Evolutionary conservation across 1,140 invertebrate genomes (phyloP).

Genomic region (Tachypleus tridentatus): DNA sequence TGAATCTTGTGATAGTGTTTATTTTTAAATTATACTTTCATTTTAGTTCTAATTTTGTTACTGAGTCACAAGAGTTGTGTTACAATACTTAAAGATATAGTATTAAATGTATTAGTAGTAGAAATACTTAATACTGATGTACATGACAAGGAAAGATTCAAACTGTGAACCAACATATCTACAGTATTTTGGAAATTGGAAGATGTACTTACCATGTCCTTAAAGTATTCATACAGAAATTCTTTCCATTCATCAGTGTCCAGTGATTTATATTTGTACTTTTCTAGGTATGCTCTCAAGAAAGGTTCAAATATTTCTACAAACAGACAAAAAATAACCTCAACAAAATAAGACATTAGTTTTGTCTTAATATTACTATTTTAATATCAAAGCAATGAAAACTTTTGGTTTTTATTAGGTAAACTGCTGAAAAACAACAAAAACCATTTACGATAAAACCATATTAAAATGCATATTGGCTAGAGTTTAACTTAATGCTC

Average conservation of each 20-base stretch:
- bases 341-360: no score
- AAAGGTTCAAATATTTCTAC: conserved; percentile 68
- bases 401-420: no score
- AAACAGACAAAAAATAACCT: conserved; percentile 24
- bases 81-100: background rate
- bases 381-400: no score
- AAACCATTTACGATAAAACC: no score
- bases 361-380: no score
- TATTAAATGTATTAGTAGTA: background rate
- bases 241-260: conserved; percentile 66
- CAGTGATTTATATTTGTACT: conserved; percentile 71
- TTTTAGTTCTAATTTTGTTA: no score
- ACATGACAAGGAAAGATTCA: background rate
- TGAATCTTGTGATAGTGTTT: no score
- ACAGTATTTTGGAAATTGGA: background rate
- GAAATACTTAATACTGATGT: background rate
- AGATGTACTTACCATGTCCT: conserved; percentile 34
- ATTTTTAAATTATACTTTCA: no score
- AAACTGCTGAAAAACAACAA: no score
- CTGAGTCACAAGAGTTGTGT: no score
- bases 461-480: no score
- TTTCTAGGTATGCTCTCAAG: conserved; percentile 63
- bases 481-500: no score
- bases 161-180: background rate
- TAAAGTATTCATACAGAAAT: conserved; percentile 65